Evolutionary conservation across 2,888 invertebrate genomes (phyloP).

Genomic region (Cryptus viduatorius): DNA sequence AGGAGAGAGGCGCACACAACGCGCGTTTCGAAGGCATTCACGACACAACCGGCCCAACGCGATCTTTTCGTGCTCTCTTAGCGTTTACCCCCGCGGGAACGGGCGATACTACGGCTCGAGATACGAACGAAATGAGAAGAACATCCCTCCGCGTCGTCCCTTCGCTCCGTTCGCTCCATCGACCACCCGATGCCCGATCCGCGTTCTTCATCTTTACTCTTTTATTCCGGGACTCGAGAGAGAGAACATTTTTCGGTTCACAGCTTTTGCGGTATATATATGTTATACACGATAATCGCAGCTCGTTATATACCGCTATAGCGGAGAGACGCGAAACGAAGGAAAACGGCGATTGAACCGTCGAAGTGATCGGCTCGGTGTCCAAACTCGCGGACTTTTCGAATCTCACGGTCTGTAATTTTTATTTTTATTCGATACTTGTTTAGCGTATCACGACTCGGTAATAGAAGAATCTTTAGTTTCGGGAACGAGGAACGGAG

Average conservation of each 20-base stretch:
- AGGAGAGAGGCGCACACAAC: not conserved
- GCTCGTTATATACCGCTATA: slow-evolving; percentile 29
- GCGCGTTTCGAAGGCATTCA: slow-evolving; percentile 7
- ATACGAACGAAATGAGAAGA: not conserved
- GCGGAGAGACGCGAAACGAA: not conserved
- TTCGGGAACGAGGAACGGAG: no score
- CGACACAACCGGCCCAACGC: not conserved
- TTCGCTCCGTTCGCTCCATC: not conserved
- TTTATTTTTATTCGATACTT: not conserved
- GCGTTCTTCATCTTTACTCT: not conserved
- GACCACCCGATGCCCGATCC: slow-evolving; percentile 38
- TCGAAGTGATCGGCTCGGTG: not conserved
- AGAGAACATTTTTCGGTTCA: not conserved
- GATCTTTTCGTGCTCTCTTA: not conserved
- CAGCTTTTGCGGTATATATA: not conserved
- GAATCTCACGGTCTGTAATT: not conserved
- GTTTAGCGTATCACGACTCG: not conserved
- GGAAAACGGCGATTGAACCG: not conserved
- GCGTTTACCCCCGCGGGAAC: not conserved
- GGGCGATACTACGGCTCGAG: not conserved
- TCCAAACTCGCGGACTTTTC: not conserved
- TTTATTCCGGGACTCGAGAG: not conserved
- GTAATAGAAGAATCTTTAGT: not conserved
- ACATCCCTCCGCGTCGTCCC: no score
- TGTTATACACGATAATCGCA: slow-evolving; percentile 23